These are phyloP conservation scores for Zaprionus kolodkinae DNA, from an alignment of 1,140 invertebrate species.

Conservation along the genomic window DNA sequence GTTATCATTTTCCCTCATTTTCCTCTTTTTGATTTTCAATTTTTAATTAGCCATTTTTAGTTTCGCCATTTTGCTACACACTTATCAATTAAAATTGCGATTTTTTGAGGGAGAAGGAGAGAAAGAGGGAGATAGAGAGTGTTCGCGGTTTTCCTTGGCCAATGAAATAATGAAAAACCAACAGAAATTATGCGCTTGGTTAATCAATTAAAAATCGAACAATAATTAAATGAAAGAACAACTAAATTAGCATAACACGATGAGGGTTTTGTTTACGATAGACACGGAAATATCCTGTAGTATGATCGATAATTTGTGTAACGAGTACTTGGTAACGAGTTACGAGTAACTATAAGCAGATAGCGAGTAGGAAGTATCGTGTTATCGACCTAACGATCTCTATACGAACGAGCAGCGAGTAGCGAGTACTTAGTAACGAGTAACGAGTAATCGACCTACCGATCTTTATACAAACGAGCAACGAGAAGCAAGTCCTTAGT, in stretches of 20 bases:
- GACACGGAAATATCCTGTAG: background rate
- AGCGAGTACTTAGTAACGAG: too few relatives aligned
- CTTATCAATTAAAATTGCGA: background rate
- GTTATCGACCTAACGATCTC: too few relatives aligned
- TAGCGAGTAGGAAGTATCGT: too few relatives aligned
- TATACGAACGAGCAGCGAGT: too few relatives aligned
- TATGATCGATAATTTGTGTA: background rate
- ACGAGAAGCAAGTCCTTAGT: too few relatives aligned
- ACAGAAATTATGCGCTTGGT: conserved; percentile 9
- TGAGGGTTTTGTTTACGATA: background rate
- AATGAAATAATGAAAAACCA: background rate
- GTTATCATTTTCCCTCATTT: background rate
- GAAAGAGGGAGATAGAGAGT: background rate
- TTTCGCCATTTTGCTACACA: background rate
- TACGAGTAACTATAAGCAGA: too few relatives aligned
- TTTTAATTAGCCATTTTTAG: background rate
- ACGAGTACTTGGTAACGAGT: too few relatives aligned
- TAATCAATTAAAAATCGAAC: conserved; percentile 7
- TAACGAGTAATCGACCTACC: too few relatives aligned
- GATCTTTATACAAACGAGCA: too few relatives aligned
- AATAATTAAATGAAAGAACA: conserved; percentile 3
- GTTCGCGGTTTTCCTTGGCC: background rate
- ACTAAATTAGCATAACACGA: background rate
- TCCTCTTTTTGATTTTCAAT: background rate
- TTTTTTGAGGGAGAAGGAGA: background rate